Evolutionary conservation across 2,888 invertebrate species (phyloP), one percentile per base, ranked within the genome.

Genomic region (Hirtodrosophila alboralis): DNA sequence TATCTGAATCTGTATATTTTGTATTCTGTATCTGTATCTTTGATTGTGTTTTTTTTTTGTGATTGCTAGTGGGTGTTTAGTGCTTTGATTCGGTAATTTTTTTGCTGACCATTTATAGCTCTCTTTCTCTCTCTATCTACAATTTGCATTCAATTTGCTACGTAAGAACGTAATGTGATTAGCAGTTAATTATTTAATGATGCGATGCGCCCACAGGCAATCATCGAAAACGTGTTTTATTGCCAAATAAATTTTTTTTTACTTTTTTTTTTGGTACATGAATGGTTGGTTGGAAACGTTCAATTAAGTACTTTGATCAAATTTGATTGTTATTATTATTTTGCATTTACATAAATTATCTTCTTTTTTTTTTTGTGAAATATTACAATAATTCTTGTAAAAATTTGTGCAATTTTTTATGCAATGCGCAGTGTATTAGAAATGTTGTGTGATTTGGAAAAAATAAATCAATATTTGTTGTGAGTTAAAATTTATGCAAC

Each of bases 131-230:
- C 40, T 8, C 13, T 4, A 23, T 7, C 26, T 51, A 31, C 49
- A 43, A 72, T 72, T 70, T 67, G 41, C 48, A 52, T 56, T 60
- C 48, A 67, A 53, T 47, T 21, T 38, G 31, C 37, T 18, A 36
- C 28, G 38, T 26, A 18, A n/a, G 36, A 56, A 52, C 33, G 31
- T 56, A 40, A 54, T 41, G 18, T 52, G 47, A 57, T 57, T 73
- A 61, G 56, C 52, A 61, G 61, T 53, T 70, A 67, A 70, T 73
- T 67, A 61, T 61, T 49, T 73, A 73, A 69, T 61, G 69, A 60
- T 52, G 33, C 41, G 48, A 37, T 49, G 44, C 61, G 51, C 51
- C 57, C 38, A 66, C 52, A 26, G 21, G 13, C 3, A 34, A 30
- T 30, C 40, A 21, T 47, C n/a, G 8, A 12, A 47, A 23, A 8